Base-by-base conservation (phyloP, 2,888 invertebrate genomes). In the Zygaena filipendulae region DNA sequence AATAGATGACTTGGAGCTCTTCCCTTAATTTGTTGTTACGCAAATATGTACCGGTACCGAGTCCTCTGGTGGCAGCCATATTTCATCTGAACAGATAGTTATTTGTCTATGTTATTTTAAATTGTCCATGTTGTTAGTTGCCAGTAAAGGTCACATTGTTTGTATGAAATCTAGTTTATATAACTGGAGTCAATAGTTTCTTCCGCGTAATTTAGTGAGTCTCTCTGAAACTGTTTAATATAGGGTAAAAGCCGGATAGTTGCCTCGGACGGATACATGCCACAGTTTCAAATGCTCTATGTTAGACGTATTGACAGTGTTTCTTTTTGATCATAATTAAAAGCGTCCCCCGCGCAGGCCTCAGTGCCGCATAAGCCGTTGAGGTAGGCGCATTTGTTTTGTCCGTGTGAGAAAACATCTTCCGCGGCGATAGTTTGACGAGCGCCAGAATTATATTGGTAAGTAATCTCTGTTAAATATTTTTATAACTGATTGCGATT, bases 351-450 rank as follows among this genome's bases (percentile, higher is more conserved):
- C 23, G n/a, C 10, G 11, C 23, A 3, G 23, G 23, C 23, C 23
- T 23, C 12, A 23, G 23, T 23, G 23, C 2, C 12, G 10, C 12
- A 3, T 11, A 11, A 23, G 3, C 23, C 23, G 23, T 23, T 11
- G 23, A 11, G 25, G 8, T 28, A 25, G 22, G 21, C 19, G 30
- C 27, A 25, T 14, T 25, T 13, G 32, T 32, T 32, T 35, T 30
- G 25, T 32, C 32, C 12, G 23, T 30, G 27, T 32, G 32, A 35
- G 28, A 27, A 28, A 35, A 35, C 19, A 35, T 35, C 25, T 30
- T 32, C 27, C 25, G 8, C 13, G 10, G 32, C 29, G 20, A 29
- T 11, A 27, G 27, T 31, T 29, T 29, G 25, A 31, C 24, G 23
- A 13, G 30, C 23, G 29, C 24, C 16, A 18, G n/a, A 32, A 25